These are phyloP conservation scores for Drosophila ezoana DNA, from an alignment of 2,888 invertebrate genomes.

Conservation along the genomic window DNA sequence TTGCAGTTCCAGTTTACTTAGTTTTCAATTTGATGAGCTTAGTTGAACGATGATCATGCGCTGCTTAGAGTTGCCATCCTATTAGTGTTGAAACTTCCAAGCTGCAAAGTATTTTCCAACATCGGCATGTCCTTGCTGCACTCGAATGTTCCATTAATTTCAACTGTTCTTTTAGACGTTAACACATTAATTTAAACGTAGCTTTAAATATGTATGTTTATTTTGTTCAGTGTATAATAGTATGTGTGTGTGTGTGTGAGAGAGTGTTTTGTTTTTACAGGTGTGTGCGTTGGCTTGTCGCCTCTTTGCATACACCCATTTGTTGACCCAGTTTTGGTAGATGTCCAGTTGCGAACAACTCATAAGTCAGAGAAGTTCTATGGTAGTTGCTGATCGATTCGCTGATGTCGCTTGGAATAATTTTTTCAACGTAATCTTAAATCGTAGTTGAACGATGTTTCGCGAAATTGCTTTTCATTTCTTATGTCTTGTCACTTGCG, in stretches of 20 bases:
- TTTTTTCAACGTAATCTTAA: conserved; percentile 35
- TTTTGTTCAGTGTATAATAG: conserved; percentile 11
- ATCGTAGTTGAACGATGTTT: conserved; percentile 54
- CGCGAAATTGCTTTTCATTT: conserved; percentile 71
- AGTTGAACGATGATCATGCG: conserved; percentile 10
- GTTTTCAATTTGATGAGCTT: conserved; percentile 11
- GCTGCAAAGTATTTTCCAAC: conserved; percentile 19
- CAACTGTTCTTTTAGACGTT: conserved; percentile 19
- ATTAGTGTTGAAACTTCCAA: conserved; percentile 18
- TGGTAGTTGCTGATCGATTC: conserved; percentile 1
- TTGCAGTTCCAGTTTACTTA: conserved; percentile 23
- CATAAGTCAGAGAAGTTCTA: neutral
- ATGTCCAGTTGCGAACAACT: conserved; percentile 3
- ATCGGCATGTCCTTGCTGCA: neutral
- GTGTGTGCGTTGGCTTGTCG: conserved; percentile 47
- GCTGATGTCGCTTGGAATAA: conserved; percentile 13
- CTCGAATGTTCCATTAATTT: conserved; percentile 14
- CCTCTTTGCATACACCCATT: conserved; percentile 3
- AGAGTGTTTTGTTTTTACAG: conserved; percentile 4
- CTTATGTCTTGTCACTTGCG: conserved; percentile 48
- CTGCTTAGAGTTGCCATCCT: conserved; percentile 14
- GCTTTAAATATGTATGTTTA: conserved; percentile 8
- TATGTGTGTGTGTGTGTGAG: conserved; percentile 22
- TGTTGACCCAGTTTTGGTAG: conserved; percentile 3
- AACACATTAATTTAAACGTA: conserved; percentile 37